phyloP scores from a whole-genome alignment of 2,113 vertebrate species.

The Hemicordylus capensis region DNA sequence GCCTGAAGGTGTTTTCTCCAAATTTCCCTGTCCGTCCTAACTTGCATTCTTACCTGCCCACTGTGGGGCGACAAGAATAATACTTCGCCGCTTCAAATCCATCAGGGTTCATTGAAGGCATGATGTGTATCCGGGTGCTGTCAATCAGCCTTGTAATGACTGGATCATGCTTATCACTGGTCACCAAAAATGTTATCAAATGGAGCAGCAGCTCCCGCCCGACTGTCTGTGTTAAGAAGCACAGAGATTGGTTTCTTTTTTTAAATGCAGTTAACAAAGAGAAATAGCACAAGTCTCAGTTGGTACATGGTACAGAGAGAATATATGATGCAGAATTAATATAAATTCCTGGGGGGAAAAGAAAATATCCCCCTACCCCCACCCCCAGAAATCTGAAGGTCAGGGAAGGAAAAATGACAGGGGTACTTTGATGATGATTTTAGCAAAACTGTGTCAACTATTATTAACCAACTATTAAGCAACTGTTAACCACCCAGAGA shows the following conservation, averaged over 20 bases:
- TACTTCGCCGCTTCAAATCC: slow-evolving; percentile 82
- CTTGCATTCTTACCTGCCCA: slow-evolving; percentile 81
- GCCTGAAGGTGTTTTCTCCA: background rate
- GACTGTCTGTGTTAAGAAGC: slow-evolving; percentile 78
- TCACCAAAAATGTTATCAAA: slow-evolving; percentile 86
- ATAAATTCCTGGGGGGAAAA: no score
- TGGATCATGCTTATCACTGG: slow-evolving; percentile 76
- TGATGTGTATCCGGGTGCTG: slow-evolving; percentile 88
- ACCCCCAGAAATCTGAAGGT: background rate
- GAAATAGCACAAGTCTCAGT: background rate
- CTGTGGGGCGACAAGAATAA: slow-evolving; percentile 74
- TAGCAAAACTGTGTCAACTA: background rate
- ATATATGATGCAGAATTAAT: background rate
- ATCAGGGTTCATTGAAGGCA: slow-evolving; percentile 96
- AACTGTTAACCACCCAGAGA: no score
- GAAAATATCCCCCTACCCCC: no score
- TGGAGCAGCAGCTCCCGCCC: slow-evolving; percentile 91
- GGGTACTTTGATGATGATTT: background rate
- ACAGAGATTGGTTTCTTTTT: background rate
- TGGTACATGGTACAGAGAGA: background rate
- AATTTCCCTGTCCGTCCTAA: slow-evolving; percentile 17
- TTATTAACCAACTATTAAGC: no score
- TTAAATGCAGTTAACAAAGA: background rate
- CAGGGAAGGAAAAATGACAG: background rate
- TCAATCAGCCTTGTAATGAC: slow-evolving; percentile 80